Percentiles rank a stretch among this genome's conserved stretches.
phyloP scores from a whole-genome alignment of 2,797 vertebrate species.

The Sebastes nivosus region DNA sequence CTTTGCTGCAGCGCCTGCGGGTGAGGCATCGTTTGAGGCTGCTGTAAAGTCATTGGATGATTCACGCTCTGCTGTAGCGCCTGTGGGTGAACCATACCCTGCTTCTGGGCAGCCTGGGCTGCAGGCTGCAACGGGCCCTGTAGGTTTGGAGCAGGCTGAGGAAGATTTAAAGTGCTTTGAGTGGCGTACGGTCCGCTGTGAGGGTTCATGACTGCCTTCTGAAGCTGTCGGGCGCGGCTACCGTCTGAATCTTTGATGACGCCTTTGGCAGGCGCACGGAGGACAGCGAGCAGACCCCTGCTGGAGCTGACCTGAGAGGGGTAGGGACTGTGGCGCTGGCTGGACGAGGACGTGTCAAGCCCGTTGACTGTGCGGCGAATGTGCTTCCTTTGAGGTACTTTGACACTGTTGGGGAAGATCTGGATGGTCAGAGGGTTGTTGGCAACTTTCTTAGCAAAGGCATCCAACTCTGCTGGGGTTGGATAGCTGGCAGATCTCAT shows the following conservation, averaged over 20 bases:
- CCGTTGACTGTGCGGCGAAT: constrained; percentile 95
- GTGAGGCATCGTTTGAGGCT: constrained; percentile 64
- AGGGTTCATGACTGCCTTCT: constrained; percentile 86
- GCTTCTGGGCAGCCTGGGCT: constrained; percentile 77
- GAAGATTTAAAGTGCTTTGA: constrained; percentile 89
- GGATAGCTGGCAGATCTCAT: constrained; percentile 94
- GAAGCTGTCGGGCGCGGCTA: constrained; percentile 87
- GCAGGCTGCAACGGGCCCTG: constrained; percentile 78
- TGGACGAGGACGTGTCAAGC: constrained; percentile 92
- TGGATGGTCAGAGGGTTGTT: constrained; percentile 96
- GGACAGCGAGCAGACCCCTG: constrained; percentile 92
- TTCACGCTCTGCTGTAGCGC: constrained; percentile 84
- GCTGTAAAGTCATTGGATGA: constrained; percentile 69
- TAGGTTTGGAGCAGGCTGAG: constrained; percentile 79
- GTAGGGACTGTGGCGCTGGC: constrained; percentile 93
- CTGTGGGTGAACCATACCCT: constrained; percentile 86
- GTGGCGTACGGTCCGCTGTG: constrained; percentile 81
- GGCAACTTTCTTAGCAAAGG: constrained; percentile 97
- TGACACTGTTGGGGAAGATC: constrained; percentile 98
- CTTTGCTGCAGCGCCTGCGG: constrained; percentile 66
- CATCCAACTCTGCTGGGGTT: constrained; percentile 96
- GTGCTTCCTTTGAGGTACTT: constrained; percentile 98
- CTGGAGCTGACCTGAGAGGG: constrained; percentile 88
- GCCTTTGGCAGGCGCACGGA: constrained; percentile 83
- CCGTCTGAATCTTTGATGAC: constrained; percentile 88